A percentile compares a stretch with the other conserved stretches of the same genome.
These are phyloP conservation scores for Eilema sororculum DNA, from an alignment of 2,888 invertebrate species.

Conservation along the genomic window DNA sequence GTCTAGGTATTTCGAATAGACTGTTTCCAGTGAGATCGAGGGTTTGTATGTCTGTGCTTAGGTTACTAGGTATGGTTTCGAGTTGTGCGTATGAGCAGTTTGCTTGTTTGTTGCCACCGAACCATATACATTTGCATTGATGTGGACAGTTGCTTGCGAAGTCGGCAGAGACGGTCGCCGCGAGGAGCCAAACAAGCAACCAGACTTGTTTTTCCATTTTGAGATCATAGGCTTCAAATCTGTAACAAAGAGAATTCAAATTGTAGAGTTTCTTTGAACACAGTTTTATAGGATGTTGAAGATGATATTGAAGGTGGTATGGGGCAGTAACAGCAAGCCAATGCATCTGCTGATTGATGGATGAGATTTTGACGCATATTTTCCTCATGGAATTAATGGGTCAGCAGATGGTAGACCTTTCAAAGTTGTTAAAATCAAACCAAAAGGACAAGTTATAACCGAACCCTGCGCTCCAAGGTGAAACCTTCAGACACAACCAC, in stretches of 20 bases:
- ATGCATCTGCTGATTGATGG: too few species aligned
- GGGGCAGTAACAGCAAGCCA: too few species aligned
- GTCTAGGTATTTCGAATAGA: conserved; percentile 88
- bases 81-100: conserved; percentile 91
- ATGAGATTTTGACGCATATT: too few species aligned
- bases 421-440: too few species aligned
- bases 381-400: too few species aligned
- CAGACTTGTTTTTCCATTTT: conserved; percentile 72
- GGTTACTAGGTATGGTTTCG: conserved; percentile 89
- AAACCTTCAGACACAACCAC: too few species aligned
- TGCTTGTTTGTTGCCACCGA: conserved; percentile 93
- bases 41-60: conserved; percentile 91
- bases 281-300: conserved; percentile 38
- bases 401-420: not conserved
- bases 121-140: conserved; percentile 94
- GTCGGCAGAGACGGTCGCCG: conserved; percentile 72
- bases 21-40: conserved; percentile 91
- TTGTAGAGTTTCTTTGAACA: conserved; percentile 41
- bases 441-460: too few species aligned
- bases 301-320: too few species aligned
- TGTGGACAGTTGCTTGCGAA: conserved; percentile 89
- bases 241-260: conserved; percentile 70
- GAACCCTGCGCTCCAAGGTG: too few species aligned
- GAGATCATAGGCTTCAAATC: conserved; percentile 55
- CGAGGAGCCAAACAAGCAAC: conserved; percentile 63